These are phyloP conservation scores for Malurus alboscapulatus DNA, from an alignment of 2,113 vertebrate genomes.

Conservation along the genomic window DNA sequence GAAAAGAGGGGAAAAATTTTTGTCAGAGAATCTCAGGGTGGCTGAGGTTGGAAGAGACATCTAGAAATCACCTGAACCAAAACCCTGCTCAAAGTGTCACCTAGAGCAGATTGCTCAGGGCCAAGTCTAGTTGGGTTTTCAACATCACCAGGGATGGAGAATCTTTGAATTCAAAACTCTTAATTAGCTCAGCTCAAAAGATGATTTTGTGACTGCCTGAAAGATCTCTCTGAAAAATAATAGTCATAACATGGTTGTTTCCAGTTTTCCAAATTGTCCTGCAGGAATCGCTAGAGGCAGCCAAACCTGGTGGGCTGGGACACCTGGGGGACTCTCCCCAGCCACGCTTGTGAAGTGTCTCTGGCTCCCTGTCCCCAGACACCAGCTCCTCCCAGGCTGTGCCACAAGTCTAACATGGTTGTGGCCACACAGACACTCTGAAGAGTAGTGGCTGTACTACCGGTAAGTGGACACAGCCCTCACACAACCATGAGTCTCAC, in stretches of 20 bases:
- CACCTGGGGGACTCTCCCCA: no score
- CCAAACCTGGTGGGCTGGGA: background rate
- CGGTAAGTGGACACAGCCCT: background rate
- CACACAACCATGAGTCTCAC: background rate
- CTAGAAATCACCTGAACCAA: background rate
- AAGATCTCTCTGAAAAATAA: background rate
- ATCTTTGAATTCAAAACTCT: background rate
- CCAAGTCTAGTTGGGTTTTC: background rate
- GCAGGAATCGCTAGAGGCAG: background rate
- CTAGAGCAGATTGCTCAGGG: background rate
- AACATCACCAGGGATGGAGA: background rate
- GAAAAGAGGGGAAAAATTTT: background rate
- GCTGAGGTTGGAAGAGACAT: background rate
- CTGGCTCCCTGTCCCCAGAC: background rate
- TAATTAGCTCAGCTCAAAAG: background rate
- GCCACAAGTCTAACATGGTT: accelerated
- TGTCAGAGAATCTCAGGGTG: background rate
- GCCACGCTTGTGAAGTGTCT: background rate
- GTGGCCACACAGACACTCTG: background rate
- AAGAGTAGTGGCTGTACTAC: background rate
- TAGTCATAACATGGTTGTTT: background rate
- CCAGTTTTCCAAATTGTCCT: background rate
- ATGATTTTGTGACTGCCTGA: background rate
- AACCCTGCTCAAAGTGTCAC: background rate
- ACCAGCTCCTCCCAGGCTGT: background rate